Base-by-base conservation (phyloP, 2,797 vertebrate species). In the Poeciliopsis gracilis region DNA sequence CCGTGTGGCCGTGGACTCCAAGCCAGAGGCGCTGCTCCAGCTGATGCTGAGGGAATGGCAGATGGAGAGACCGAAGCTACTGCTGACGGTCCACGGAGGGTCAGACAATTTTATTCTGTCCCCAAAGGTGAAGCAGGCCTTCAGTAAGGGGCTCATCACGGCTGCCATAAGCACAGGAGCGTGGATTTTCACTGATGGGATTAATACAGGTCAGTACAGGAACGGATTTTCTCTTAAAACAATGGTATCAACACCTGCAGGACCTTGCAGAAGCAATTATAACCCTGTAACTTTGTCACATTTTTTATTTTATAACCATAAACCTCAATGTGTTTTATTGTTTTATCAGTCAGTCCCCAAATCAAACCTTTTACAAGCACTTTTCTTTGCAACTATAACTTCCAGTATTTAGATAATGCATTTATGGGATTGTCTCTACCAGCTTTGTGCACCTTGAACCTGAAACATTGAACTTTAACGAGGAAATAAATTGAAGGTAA, bases 11-110 rank as follows among this genome's bases (percentile, higher is more conserved):
- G 97, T 97, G 38, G 97, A 99, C 76, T 96, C 97, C 30, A 97
- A 87, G 81, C 76, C 96, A 69, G 98, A 99, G 78, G 94, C 94
- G 20, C 84, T 99, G 28, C 90, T 98, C 79, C 96, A 97, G 43
- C 91, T 99, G 86, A 98, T 99, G 97, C 84, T 98, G 87, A 96
- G 91, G 86, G 97, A 99, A 90, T 99, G 98, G 98, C 97, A 98
- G 89, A 97, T 99, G 97, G 98, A 98, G 59, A 92, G 96, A 84
- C 98, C 98, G 70, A 99, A 98, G 88, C 92, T 99, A 10, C 95
- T 99, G 18, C 95, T 99, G 77, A 98, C 97, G 0, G 95, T 99
- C 86, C 97, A 99, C 1, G 98, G 98, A 53, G 97, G 98, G 13
- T 94, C 95, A n/a, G 96, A 98, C 70, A 97, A 97, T 92, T 98